Evolutionary conservation across 1,140 invertebrate species (phyloP), one percentile per base, ranked within the genome.

Genomic region (Monomorium pharaonis): DNA sequence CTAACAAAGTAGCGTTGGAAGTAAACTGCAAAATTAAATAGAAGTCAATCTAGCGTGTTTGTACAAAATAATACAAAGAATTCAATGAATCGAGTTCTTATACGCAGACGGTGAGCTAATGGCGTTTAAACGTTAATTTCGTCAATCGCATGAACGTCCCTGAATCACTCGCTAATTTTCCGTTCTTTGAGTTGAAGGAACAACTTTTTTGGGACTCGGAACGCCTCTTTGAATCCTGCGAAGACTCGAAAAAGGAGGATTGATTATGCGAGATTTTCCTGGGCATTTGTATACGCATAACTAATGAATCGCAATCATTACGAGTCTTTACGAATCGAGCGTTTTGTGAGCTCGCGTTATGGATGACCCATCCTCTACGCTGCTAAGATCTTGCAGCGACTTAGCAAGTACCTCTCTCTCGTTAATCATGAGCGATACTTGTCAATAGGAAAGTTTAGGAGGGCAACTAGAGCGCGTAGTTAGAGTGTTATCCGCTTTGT

Each of bases 401-500:
- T 83, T 72, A 16, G 65, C 37, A 83, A 83, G 78, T 81, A 81
- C 14, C 4, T 58, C 76, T 33, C 21, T 70, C 78, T 83, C 78
- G 67, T 83, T 83, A 83, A 83, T 83, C 78, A 83, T n/a, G 30
- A 30, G 18, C 51, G 54, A 83, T 83, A 83, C 67, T 83, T 83
- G 78, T 74, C 67, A 60, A 83, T 83, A 83, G 78, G n/a, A 16
- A 83, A 83, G 78, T 83, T 74, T 72, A 72, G 65, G 47, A n/a
- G 9, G 51, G n/a, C 18, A 74, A 58, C 67, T 83, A 67, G n/a
- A n/a, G 27, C 42, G 67, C 67, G 67, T 74, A 72, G 51, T 83
- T 72, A 24, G 65, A 58, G 51, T 10, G 74, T 83, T 78, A n/a
- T 9, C 24, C 24, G 37, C 67, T 83, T 83, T 72, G 67, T 74